Percentiles rank a stretch among this genome's conserved stretches.
Conservation (phyloP, 1,140 invertebrate species). For the Magallana ariakensis region DNA sequence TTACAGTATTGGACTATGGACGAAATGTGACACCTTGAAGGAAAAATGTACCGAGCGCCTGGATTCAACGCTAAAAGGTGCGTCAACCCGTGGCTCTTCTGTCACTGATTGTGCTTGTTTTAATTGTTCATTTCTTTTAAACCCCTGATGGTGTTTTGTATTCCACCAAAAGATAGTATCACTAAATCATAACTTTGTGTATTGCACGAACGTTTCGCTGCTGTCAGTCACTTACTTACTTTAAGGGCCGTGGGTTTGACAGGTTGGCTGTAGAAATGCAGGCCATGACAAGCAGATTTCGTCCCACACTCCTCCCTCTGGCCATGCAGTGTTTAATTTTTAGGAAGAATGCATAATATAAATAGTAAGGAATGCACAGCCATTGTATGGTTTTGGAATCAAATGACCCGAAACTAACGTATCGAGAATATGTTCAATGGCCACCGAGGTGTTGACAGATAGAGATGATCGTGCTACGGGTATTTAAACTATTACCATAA, state of each 20-base stretch:
- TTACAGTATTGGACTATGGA: not conserved
- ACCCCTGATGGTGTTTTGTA: too few species aligned
- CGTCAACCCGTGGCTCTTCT: not conserved
- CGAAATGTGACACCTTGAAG: conserved; percentile 5
- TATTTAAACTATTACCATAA: conserved; percentile 18
- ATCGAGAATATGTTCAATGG: not conserved
- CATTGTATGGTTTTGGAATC: not conserved
- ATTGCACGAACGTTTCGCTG: too few species aligned
- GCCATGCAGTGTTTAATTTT: not conserved
- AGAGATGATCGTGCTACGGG: conserved; percentile 5
- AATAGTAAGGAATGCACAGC: not conserved
- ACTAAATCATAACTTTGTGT: too few species aligned
- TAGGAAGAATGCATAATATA: not conserved
- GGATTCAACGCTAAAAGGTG: not conserved
- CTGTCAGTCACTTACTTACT: too few species aligned
- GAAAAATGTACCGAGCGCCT: not conserved
- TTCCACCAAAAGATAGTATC: too few species aligned
- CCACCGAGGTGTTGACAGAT: conserved; percentile 12
- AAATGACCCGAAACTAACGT: not conserved
- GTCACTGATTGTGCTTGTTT: too few species aligned
- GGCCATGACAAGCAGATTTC: not conserved
- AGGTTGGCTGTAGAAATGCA: not conserved
- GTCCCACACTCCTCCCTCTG: not conserved
- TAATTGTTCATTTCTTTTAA: too few species aligned
- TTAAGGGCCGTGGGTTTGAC: not conserved